Evolutionary conservation across 2,797 vertebrate species (phyloP).

Genomic region (Pterois miles): DNA sequence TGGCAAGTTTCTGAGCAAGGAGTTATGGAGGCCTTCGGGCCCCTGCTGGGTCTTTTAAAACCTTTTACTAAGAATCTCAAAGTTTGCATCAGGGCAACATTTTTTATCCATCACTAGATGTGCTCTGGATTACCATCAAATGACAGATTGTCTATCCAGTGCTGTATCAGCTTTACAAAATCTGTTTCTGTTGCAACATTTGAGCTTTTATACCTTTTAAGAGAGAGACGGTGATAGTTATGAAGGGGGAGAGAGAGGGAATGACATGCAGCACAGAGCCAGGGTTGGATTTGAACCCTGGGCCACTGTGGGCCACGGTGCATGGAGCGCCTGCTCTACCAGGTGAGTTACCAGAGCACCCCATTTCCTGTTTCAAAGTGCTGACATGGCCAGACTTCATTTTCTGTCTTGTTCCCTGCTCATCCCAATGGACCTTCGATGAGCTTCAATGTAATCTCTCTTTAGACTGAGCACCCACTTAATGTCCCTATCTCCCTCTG

Average conservation of each 20-base stretch:
- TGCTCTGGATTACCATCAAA: background rate
- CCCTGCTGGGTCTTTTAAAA: constrained; percentile 9
- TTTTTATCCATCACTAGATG: constrained; percentile 47
- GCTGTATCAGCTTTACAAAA: background rate
- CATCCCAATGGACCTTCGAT: constrained; percentile 7
- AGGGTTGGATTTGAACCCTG: too few species aligned
- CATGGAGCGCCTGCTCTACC: too few species aligned
- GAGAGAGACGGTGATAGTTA: too few species aligned
- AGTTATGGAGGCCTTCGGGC: constrained; percentile 30
- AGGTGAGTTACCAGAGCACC: too few species aligned
- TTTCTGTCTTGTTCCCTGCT: constrained; percentile 1
- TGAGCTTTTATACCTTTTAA: background rate
- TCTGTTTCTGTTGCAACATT: background rate
- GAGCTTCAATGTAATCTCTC: constrained; percentile 37
- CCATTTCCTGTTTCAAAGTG: background rate
- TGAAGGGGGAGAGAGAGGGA: background rate
- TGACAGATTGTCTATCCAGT: background rate
- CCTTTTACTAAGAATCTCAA: constrained; percentile 28
- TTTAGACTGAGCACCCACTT: constrained; percentile 37
- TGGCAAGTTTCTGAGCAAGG: constrained; percentile 1
- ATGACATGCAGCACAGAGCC: background rate
- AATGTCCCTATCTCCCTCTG: constrained; percentile 45
- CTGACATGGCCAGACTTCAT: background rate
- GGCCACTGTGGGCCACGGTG: too few species aligned
- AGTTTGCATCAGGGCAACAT: constrained; percentile 21